A percentile compares a stretch with the other conserved stretches of the same genome.
Conservation (phyloP, 1,140 invertebrate genomes). For the Centruroides sculpturatus region DNA sequence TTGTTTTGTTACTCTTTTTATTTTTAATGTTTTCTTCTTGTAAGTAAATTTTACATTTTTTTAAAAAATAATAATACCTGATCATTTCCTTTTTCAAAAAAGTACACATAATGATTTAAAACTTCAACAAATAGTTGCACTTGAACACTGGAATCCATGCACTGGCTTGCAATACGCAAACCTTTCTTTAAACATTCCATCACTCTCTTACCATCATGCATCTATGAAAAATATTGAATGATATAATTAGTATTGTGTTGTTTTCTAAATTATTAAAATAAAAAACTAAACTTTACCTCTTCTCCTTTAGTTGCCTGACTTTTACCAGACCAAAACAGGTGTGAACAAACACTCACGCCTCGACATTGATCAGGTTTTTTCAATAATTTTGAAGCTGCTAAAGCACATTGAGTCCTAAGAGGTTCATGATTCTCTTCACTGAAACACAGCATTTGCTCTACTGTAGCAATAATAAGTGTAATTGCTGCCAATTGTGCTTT, state of each 20-base stretch:
- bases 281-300: constrained; percentile 35
- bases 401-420: constrained; percentile 78
- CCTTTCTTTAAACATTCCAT: constrained; percentile 93
- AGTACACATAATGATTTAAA: constrained; percentile 86
- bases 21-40: too few relatives aligned
- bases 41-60: too few relatives aligned
- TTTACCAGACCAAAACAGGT: constrained; percentile 93
- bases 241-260: background rate
- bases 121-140: constrained; percentile 90
- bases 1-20: too few relatives aligned
- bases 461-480: constrained; percentile 84
- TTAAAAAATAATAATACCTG: constrained; percentile 26
- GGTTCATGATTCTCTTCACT: constrained; percentile 95
- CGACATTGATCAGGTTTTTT: constrained; percentile 96
- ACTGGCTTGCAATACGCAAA: constrained; percentile 85
- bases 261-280: background rate
- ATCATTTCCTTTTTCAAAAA: constrained; percentile 81
- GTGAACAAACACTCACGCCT: constrained; percentile 76
- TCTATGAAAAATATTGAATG: constrained; percentile 31
- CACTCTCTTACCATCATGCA: constrained; percentile 79
- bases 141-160: constrained; percentile 93
- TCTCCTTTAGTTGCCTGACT: constrained; percentile 45
- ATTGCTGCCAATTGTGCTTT: constrained; percentile 93
- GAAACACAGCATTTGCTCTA: constrained; percentile 88
- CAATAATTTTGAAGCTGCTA: constrained; percentile 85